Evolutionary conservation across 64 coral and sea anemone genomes (phyloP).

Genomic region (Montipora foliosa): DNA sequence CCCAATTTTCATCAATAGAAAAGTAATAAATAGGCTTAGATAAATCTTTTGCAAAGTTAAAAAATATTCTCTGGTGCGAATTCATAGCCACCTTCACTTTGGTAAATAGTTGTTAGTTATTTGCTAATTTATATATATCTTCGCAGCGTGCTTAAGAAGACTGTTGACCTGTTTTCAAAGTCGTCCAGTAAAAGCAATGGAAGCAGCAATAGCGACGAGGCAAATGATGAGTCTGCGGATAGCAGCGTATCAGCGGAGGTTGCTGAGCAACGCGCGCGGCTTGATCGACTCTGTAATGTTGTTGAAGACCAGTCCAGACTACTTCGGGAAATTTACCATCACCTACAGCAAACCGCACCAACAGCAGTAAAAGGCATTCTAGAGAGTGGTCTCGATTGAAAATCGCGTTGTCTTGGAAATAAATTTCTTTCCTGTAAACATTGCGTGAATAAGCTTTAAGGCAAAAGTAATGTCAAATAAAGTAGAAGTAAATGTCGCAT

Average conservation of each 20-base stretch:
- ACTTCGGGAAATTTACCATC: conserved; percentile 29
- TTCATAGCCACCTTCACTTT: no score
- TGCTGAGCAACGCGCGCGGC: conserved; percentile 2
- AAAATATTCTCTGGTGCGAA: no score
- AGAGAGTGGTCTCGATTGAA: not conserved
- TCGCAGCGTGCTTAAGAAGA: not conserved
- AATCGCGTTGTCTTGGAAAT: not conserved
- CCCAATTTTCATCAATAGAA: no score
- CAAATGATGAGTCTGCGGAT: not conserved
- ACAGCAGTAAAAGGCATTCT: not conserved
- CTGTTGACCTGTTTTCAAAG: not conserved
- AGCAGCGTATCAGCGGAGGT: not conserved
- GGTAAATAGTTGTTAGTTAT: no score
- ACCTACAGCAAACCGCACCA: conserved; percentile 1
- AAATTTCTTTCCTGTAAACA: no score
- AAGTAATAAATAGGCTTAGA: no score
- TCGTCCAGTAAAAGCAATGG: not conserved
- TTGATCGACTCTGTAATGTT: not conserved
- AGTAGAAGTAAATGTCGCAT: no score
- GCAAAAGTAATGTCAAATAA: no score
- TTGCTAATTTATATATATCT: not conserved
- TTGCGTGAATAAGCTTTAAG: no score
- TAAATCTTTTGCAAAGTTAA: no score
- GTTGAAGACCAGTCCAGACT: conserved; percentile 33
- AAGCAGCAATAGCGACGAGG: not conserved